Conservation (phyloP, 2,113 vertebrate species). For the Nothocercus nigrocapillus region DNA sequence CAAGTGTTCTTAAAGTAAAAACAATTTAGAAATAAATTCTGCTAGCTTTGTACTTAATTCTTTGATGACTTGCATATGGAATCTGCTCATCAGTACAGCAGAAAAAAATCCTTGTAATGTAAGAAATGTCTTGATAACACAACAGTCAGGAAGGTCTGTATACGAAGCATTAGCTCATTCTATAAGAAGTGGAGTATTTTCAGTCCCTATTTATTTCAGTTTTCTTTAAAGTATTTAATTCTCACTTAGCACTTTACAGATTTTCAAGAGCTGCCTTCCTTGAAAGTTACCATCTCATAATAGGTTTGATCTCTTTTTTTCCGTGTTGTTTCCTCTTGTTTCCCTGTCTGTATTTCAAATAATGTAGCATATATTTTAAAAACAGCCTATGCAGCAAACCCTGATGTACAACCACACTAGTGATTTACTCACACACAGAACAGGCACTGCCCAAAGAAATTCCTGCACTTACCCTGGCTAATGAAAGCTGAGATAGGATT, state of each 20-base stretch:
- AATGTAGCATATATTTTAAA: background rate
- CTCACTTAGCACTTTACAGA: background rate
- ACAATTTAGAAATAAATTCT: background rate
- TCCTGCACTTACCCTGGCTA: constrained; percentile 26
- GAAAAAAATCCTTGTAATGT: background rate
- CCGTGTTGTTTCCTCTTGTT: background rate
- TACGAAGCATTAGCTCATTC: background rate
- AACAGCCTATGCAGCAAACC: background rate
- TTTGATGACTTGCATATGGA: background rate
- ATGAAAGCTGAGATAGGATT: background rate
- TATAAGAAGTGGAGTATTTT: no score
- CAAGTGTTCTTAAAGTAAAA: background rate
- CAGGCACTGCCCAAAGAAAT: background rate
- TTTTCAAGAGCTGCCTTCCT: background rate
- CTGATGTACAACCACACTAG: background rate
- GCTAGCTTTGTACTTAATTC: background rate
- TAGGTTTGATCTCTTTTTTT: background rate
- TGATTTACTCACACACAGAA: background rate
- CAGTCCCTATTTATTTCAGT: background rate
- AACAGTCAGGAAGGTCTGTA: background rate
- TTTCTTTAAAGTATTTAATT: background rate
- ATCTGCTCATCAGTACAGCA: background rate
- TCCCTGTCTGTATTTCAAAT: background rate
- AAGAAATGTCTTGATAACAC: background rate
- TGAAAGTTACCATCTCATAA: background rate